phyloP scores from a whole-genome alignment of 2,888 invertebrate species.

The Priocnemis perturbator region DNA sequence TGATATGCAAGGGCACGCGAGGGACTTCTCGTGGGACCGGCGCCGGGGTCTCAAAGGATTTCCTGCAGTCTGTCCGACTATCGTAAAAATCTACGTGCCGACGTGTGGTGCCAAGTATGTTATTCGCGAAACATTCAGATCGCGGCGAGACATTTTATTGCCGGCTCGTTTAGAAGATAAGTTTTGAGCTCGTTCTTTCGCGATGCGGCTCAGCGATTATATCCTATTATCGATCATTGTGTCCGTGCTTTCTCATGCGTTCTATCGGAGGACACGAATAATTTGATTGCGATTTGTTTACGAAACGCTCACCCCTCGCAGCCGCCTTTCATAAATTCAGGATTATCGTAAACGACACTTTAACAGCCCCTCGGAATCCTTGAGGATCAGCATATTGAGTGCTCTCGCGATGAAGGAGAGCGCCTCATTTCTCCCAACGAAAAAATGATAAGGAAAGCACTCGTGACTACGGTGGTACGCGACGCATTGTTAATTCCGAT shows the following conservation, averaged over 20 bases:
- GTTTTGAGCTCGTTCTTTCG: no score
- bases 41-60: constrained; percentile 66
- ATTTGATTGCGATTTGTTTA: background rate
- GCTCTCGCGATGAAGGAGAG: no score
- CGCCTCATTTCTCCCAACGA: no score
- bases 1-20: constrained; percentile 51
- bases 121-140: background rate
- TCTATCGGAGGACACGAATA: no score
- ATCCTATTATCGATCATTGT: no score
- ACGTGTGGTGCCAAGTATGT: background rate
- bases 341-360: constrained; percentile 40
- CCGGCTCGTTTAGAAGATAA: background rate
- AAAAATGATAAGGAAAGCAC: background rate
- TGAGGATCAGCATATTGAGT: constrained; percentile 3
- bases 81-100: constrained; percentile 9
- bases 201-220: no score
- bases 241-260: no score
- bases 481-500: constrained; percentile 13
- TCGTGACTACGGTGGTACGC: background rate
- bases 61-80: constrained; percentile 29
- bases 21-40: constrained; percentile 51
- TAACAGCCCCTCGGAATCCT: constrained; percentile 29
- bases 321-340: constrained; percentile 34
- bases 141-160: constrained; percentile 4
- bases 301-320: background rate